phyloP scores from a whole-genome alignment of 2,797 vertebrate genomes.

The Anguilla anguilla region DNA sequence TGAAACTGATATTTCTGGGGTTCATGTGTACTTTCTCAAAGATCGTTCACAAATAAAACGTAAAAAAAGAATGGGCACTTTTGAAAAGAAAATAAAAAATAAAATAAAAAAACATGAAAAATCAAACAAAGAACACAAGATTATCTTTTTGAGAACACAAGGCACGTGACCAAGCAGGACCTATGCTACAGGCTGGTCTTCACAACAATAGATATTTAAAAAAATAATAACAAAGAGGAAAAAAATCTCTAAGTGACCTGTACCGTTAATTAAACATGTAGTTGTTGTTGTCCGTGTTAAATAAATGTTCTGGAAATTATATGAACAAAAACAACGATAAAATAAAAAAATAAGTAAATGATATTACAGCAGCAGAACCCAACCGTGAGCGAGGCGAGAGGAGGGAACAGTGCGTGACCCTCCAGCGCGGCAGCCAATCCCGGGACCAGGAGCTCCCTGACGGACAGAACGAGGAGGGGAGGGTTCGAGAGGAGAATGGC shows the following conservation, averaged over 20 bases:
- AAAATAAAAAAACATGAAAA: conserved; percentile 51
- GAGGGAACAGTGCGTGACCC: conserved; percentile 92
- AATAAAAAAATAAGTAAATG: conserved; percentile 36
- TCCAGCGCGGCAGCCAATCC: conserved; percentile 82
- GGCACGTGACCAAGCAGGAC: conserved; percentile 85
- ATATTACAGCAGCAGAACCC: conserved; percentile 90
- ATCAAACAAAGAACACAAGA: conserved; percentile 30
- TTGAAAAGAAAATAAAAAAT: conserved; percentile 67
- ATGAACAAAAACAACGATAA: conserved; percentile 56
- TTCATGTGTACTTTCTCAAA: conserved; percentile 11
- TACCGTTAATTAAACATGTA: conserved; percentile 76
- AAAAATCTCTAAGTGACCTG: conserved; percentile 69
- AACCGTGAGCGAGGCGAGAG: conserved; percentile 83
- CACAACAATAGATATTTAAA: conserved; percentile 68
- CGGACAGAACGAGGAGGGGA: conserved; percentile 70
- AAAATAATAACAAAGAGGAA: conserved; percentile 44
- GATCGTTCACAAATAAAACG: conserved; percentile 57
- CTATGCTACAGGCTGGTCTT: conserved; percentile 74
- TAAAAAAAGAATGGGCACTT: conserved; percentile 69
- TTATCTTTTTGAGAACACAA: conserved; percentile 82
- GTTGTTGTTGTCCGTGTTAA: conserved; percentile 70
- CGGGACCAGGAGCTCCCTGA: conserved; percentile 53
- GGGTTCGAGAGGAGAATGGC: conserved; percentile 63
- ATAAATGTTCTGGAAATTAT: conserved; percentile 74
- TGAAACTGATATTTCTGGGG: conserved; percentile 39